These are phyloP conservation scores for Herpetotheres cachinnans DNA, from an alignment of 2,113 vertebrate genomes.

Conservation along the genomic window DNA sequence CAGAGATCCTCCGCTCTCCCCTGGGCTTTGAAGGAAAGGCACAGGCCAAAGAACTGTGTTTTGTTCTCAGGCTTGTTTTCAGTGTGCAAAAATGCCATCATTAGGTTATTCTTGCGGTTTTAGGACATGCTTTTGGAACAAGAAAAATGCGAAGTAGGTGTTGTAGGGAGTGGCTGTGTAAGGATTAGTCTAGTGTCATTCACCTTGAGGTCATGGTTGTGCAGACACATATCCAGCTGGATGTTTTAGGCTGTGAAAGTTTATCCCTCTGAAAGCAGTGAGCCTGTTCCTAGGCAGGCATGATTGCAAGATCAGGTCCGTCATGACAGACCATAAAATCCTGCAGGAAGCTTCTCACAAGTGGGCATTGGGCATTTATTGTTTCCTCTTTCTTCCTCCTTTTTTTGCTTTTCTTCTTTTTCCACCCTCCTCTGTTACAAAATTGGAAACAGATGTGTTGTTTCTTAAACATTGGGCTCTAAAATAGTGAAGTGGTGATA, in stretches of 20 bases:
- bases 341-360: not conserved
- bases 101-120: not conserved
- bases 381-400: not conserved
- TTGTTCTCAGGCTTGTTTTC: not conserved
- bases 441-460: not conserved
- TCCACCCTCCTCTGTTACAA: not conserved
- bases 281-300: not conserved
- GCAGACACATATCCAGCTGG: not conserved
- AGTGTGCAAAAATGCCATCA: not conserved
- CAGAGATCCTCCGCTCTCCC: not conserved
- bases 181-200: not conserved
- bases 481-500: not conserved
- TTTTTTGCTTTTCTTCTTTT: not conserved
- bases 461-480: not conserved
- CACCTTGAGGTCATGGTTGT: not conserved
- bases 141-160: not conserved
- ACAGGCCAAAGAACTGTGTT: not conserved
- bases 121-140: not conserved
- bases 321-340: not conserved
- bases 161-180: accelerated
- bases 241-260: not conserved
- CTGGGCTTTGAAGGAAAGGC: not conserved
- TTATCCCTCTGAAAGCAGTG: not conserved
- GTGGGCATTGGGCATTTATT: not conserved
- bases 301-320: not conserved